Base-by-base conservation (phyloP, 2,888 invertebrate genomes). In the Bhutanitis thaidina region DNA sequence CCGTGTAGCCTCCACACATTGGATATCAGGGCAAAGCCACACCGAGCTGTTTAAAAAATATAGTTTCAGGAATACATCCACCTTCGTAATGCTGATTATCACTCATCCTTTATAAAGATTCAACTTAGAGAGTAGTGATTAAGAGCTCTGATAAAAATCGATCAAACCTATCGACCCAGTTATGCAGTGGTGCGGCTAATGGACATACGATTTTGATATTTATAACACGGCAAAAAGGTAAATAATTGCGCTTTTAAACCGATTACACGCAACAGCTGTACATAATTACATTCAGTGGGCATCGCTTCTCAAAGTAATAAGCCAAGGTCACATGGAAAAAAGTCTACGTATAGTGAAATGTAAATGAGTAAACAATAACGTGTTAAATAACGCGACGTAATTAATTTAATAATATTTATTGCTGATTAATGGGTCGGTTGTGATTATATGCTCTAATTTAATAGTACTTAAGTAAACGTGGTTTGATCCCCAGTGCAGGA, bases 81-180 rank as follows among this genome's bases (percentile, higher is more conserved):
- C n/a, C n/a, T n/a, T n/a, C n/a, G n/a, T 20, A 20, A 2, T 20
- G n/a, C 10, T 1, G 30, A n/a, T 30, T n/a, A 30, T 4, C 9
- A 30, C 7, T 20, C 34, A 10, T 4, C 5, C 34, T 12, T 1
- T 9, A 12, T 4, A 34, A 34, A 30, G 10, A 10, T 34, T 1
- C 34, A 34, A 12, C 3, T 12, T 34, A 12, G 7, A 32, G 32
- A n/a, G 7, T 1, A 12, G 34, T 12, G 12, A 34, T 34, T 34
- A 34, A 34, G 34, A 34, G 12, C 34, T 34, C 20, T 10, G 32
- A 43, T 34, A 32, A 34, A 32, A 43, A 14, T 32, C 7, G 9
- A 16, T 15, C 10, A 43, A 30, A 9, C 43, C 20, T 7, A 43
- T 16, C 30, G 43, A 43, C 20, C 43, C 43, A 43, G 30, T 43